Evolutionary conservation across 2,797 vertebrate genomes (phyloP).

Genomic region (Tapirus indicus): DNA sequence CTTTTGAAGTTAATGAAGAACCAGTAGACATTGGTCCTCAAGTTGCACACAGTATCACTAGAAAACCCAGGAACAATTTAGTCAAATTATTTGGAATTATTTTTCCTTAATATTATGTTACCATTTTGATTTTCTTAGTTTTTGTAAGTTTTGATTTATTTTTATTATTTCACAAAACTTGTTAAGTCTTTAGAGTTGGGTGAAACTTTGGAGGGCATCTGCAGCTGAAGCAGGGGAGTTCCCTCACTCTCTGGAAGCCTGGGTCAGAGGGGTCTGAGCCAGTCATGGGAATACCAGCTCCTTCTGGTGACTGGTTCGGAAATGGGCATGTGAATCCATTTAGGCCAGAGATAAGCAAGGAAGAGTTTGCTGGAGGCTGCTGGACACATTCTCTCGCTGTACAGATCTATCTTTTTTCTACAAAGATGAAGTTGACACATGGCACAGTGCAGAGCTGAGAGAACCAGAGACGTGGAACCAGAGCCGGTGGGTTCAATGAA

Average conservation of each 20-base stretch:
- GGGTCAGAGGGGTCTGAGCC: background rate
- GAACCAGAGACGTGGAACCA: background rate
- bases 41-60: fast-evolving
- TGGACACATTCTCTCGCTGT: fast-evolving
- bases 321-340: background rate
- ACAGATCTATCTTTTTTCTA: background rate
- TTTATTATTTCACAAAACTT: background rate
- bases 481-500: background rate
- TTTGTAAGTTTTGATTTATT: background rate
- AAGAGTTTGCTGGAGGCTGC: background rate
- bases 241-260: no score
- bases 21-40: background rate
- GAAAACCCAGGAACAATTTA: background rate
- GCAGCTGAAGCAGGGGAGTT: fast-evolving
- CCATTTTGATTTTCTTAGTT: background rate
- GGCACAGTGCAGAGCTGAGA: background rate
- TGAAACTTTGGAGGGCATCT: no score
- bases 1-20: background rate
- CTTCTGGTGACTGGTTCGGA: background rate
- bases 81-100: background rate
- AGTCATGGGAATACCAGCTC: background rate
- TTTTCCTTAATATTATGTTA: background rate
- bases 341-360: background rate
- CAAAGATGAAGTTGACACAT: background rate
- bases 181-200: background rate